Evolutionary conservation across 2,113 vertebrate species (phyloP).

Genomic region (Alces alces): DNA sequence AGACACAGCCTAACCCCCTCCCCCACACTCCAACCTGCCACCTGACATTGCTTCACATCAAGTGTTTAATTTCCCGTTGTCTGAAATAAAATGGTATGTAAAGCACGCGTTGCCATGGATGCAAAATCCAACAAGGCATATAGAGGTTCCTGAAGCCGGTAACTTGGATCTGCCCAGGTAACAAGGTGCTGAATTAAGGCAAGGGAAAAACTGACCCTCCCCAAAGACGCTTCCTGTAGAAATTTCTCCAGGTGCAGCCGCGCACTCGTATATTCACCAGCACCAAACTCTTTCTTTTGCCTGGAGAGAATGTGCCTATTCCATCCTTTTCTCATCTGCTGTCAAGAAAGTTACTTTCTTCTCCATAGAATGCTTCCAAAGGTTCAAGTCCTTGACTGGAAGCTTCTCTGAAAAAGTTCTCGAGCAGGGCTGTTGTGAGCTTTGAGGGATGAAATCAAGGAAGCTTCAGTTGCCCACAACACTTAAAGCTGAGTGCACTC

Average conservation of each 20-base stretch:
- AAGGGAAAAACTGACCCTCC: not conserved
- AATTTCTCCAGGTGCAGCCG: not conserved
- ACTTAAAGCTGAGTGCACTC: not conserved
- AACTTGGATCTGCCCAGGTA: slow-evolving; percentile 51
- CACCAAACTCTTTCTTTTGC: not conserved
- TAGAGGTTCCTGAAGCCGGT: slow-evolving; percentile 47
- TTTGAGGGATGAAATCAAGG: not conserved
- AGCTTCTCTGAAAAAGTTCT: not conserved
- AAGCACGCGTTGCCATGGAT: slow-evolving; percentile 77
- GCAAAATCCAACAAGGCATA: slow-evolving; percentile 31
- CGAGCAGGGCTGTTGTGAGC: not conserved
- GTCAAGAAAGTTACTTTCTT: not conserved
- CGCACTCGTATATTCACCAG: not conserved
- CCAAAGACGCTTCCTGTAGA: not conserved
- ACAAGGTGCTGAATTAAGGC: not conserved
- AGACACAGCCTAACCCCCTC: slow-evolving; percentile 50
- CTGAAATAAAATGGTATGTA: slow-evolving; percentile 71
- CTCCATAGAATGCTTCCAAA: not conserved
- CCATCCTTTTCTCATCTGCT: not conserved
- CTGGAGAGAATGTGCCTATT: not conserved
- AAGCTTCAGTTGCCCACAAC: not conserved
- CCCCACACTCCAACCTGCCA: slow-evolving; percentile 41
- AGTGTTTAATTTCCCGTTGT: slow-evolving; percentile 79
- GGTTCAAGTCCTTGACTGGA: not conserved
- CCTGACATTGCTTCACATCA: slow-evolving; percentile 60